Evolutionary conservation across 2,113 vertebrate species (phyloP).

Genomic region (Hippocampus guttulatus): DNA sequence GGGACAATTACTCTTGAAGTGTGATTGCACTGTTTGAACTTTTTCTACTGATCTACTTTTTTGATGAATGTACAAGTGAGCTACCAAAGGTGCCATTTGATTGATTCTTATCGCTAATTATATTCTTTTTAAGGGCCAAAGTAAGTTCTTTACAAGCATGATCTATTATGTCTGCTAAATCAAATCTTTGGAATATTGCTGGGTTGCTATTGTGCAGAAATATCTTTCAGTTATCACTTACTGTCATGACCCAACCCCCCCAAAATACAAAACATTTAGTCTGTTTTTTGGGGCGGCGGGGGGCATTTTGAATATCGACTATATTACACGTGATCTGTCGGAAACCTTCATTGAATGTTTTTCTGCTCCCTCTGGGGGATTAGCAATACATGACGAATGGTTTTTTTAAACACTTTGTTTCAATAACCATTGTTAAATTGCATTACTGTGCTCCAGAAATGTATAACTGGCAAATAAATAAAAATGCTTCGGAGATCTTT

Average conservation of each 20-base stretch:
- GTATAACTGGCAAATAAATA: constrained; percentile 9
- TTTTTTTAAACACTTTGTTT: neutral
- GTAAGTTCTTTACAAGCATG: constrained; percentile 2
- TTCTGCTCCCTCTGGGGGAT: constrained; percentile 43
- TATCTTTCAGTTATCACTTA: neutral
- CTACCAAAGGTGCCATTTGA: constrained; percentile 53
- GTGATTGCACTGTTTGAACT: constrained; percentile 49
- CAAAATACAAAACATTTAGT: neutral
- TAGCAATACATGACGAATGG: neutral
- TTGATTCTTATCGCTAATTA: constrained; percentile 12
- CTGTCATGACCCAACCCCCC: neutral
- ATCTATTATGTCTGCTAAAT: constrained; percentile 1
- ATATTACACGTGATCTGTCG: neutral
- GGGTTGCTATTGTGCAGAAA: neutral
- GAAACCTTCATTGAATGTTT: constrained; percentile 5
- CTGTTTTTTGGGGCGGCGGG: neutral
- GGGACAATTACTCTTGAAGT: constrained; percentile 1
- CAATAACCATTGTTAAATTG: constrained; percentile 18
- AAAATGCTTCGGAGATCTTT: constrained; percentile 34
- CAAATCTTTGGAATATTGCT: neutral
- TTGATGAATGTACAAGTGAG: constrained; percentile 56
- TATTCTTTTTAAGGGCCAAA: neutral
- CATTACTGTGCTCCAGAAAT: constrained; percentile 14
- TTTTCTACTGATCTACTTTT: constrained; percentile 38
- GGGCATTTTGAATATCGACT: neutral